Conservation (phyloP, 2,113 vertebrate genomes). For the Fregetta grallaria region DNA sequence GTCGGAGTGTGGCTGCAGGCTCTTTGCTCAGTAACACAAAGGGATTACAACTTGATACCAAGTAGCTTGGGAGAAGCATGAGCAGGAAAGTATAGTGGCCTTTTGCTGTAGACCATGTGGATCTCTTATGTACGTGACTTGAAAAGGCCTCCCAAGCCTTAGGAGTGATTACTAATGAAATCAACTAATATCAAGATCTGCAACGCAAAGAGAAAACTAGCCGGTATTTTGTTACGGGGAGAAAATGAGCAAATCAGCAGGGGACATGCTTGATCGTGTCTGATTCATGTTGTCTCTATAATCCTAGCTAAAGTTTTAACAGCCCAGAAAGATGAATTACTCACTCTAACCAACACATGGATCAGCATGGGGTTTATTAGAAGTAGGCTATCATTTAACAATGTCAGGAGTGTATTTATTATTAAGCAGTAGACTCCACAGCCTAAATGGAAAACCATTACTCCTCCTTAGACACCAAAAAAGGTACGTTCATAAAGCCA, state of each 20-base stretch:
- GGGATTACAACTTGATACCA: neutral
- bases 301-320: conserved; percentile 45
- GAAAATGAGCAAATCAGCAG: conserved; percentile 74
- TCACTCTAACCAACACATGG: neutral
- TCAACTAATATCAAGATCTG: conserved; percentile 28
- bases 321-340: conserved; percentile 59
- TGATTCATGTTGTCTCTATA: conserved; percentile 70
- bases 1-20: neutral
- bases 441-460: conserved; percentile 46
- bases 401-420: conserved; percentile 51
- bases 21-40: neutral
- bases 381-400: conserved; percentile 59
- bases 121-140: neutral
- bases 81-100: neutral
- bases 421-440: conserved; percentile 30
- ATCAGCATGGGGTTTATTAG: conserved; percentile 74
- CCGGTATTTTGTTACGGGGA: conserved; percentile 21
- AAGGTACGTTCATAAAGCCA: neutral
- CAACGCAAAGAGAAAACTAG: neutral
- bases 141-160: neutral
- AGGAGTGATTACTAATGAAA: neutral
- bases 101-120: neutral
- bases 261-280: conserved; percentile 61
- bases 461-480: conserved; percentile 30
- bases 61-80: neutral